Conservation (phyloP, 1,140 invertebrate species). For the Monochamus saltuarius region DNA sequence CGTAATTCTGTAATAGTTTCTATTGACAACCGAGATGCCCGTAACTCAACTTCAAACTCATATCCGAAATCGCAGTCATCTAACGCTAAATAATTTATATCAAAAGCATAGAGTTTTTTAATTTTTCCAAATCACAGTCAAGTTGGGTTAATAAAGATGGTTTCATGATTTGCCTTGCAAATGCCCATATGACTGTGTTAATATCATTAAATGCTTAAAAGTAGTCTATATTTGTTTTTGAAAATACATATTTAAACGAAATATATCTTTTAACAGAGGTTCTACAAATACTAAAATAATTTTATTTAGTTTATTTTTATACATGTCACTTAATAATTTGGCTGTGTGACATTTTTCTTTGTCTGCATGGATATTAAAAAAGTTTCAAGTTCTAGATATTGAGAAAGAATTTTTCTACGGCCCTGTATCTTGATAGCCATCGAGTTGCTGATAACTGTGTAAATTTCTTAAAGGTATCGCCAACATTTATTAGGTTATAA, state of each 20-base stretch:
- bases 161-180: conserved; percentile 16
- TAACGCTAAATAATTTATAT: conserved; percentile 14
- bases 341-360: conserved; percentile 13
- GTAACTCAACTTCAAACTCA: conserved; percentile 7
- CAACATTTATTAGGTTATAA: conserved; percentile 11
- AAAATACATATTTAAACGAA: conserved; percentile 14
- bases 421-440: conserved; percentile 8
- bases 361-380: neutral
- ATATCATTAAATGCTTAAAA: conserved; percentile 9
- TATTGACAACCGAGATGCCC: neutral
- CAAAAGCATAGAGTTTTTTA: conserved; percentile 9
- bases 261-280: conserved; percentile 6
- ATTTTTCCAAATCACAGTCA: conserved; percentile 7
- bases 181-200: conserved; percentile 16
- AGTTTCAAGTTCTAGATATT: conserved; percentile 12
- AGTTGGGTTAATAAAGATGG: conserved; percentile 5
- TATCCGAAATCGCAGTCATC: conserved; percentile 18
- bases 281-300: conserved; percentile 1
- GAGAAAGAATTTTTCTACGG: conserved; percentile 7
- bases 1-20: conserved; percentile 2
- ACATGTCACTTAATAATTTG: conserved; percentile 6
- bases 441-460: conserved; percentile 4
- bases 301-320: conserved; percentile 12
- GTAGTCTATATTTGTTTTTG: conserved; percentile 6
- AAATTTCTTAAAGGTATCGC: conserved; percentile 9